A percentile compares a stretch with the other conserved stretches of the same genome.
These are phyloP conservation scores for Callospermophilus lateralis DNA, from an alignment of 2,113 vertebrate species.

Conservation along the genomic window DNA sequence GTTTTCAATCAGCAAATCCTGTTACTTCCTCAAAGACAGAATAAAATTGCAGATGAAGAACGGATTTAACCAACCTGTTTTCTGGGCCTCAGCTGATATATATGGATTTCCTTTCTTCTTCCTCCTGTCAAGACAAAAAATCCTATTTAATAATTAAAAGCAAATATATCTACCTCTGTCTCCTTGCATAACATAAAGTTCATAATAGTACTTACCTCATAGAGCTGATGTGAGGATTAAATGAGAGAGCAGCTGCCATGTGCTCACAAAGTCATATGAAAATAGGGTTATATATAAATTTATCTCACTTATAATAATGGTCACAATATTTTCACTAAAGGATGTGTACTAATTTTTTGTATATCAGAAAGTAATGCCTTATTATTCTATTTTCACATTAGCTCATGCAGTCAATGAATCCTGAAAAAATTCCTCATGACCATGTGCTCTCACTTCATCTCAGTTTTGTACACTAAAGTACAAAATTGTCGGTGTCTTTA, in stretches of 20 bases:
- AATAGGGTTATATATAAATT: background rate
- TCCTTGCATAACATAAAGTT: background rate
- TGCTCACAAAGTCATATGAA: background rate
- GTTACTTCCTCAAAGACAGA: background rate
- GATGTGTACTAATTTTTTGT: background rate
- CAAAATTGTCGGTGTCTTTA: background rate
- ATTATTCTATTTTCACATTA: conserved; percentile 7
- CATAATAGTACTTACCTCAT: background rate
- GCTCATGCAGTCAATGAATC: background rate
- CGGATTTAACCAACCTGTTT: conserved; percentile 89
- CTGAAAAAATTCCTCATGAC: background rate
- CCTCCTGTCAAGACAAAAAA: conserved; percentile 86
- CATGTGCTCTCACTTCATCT: background rate
- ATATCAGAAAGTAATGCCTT: background rate
- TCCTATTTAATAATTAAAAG: conserved; percentile 11
- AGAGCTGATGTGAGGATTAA: background rate
- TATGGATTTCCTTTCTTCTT: conserved; percentile 90
- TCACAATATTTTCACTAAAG: background rate
- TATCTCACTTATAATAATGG: background rate
- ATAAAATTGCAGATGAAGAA: background rate
- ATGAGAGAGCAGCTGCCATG: background rate
- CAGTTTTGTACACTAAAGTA: background rate
- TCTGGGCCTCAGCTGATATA: conserved; percentile 87
- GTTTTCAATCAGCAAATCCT: conserved; percentile 20
- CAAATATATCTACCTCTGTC: background rate